Evolutionary conservation across 2,113 vertebrate species (phyloP), one percentile per base, ranked within the genome.

Genomic region (Megaceryle maxima): DNA sequence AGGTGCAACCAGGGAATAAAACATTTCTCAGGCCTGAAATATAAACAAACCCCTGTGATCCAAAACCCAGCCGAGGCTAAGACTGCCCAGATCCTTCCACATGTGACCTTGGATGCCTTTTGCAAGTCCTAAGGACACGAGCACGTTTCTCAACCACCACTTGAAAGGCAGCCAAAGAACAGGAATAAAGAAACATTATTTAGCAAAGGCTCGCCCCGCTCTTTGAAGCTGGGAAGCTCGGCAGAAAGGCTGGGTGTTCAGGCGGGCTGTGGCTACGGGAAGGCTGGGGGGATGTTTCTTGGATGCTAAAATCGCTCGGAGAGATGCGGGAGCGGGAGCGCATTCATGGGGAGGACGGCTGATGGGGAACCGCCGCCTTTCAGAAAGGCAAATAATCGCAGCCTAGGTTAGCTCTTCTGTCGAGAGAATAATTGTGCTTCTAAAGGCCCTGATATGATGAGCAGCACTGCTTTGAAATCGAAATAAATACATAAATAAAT

Each of bases 401-500:
- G 93, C 92, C 92, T 94, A 93, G 94, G 94, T 94, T 95, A 90
- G 94, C 88, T 90, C 89, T 96, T 94, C 95, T 90, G 90, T 92
- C 96, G 81, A 93, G 96, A 97, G 96, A 96, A 97, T 96, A 96
- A 94, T 96, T 96, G 94, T 93, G 87, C 94, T 97, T 97, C 96
- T 96, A 91, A 96, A 96, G 94, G 94, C 94, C 92, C 95, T 94
- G 94, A 94, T 95, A 97, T 76, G 94, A 96, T 93, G 95, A 96
- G 95, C 44, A 88, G 92, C 43, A n/a, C 73, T 57, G 91, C 93
- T 97, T 97, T 97, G 96, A 96, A 97, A 97, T 89, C 74, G 89
- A 96, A 97, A 97, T 97, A 97, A 97, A 96, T 96, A 96, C 96
- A 97, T 97, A 96, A 97, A 97, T 97, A 97, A 97, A 97, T 97